phyloP scores from a whole-genome alignment of 1,140 invertebrate genomes.

The Caerostris darwini region DNA sequence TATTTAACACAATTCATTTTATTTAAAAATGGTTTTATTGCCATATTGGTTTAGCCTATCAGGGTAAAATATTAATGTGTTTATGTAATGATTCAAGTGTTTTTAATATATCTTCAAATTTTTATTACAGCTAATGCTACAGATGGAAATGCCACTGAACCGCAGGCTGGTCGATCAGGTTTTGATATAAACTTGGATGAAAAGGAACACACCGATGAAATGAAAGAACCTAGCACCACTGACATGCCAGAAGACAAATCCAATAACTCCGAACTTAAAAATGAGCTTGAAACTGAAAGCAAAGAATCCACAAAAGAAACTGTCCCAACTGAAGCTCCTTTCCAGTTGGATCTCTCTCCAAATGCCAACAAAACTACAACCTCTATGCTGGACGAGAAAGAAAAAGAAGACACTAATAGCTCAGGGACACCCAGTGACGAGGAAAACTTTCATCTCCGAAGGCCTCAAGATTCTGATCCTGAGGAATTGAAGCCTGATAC shows the following conservation, averaged over 20 bases:
- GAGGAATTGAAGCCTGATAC: not conserved
- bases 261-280: conserved; percentile 32
- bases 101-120: too few relatives aligned
- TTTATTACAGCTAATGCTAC: conserved; percentile 30
- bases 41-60: too few relatives aligned
- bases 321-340: conserved; percentile 54
- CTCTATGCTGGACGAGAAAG: not conserved
- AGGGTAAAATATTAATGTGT: too few relatives aligned
- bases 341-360: conserved; percentile 44
- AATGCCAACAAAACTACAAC: not conserved
- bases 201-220: not conserved
- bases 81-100: too few relatives aligned
- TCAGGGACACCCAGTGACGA: not conserved
- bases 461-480: conserved; percentile 22
- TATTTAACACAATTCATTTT: too few relatives aligned
- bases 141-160: not conserved
- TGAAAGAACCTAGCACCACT: not conserved
- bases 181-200: conserved; percentile 58
- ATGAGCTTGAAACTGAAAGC: conserved; percentile 48
- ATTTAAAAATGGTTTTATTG: too few relatives aligned
- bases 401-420: not conserved
- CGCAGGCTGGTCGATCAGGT: not conserved
- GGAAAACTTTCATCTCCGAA: conserved; percentile 56
- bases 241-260: not conserved
- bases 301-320: not conserved